Evolutionary conservation across 2,113 vertebrate genomes (phyloP).

Genomic region (Cololabis saira): DNA sequence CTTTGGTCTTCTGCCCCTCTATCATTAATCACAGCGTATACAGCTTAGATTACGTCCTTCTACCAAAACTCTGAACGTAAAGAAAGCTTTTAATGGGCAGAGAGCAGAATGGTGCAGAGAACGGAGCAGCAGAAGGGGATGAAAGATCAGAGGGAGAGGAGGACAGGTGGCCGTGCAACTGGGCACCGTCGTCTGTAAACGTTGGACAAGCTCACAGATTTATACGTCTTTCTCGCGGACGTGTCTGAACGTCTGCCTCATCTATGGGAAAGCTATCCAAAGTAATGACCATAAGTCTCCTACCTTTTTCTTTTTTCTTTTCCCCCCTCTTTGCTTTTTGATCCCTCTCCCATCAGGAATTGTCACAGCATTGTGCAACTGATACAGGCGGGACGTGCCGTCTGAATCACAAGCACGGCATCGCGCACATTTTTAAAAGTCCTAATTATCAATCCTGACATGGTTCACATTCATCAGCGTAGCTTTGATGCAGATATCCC

Average conservation of each 20-base stretch:
- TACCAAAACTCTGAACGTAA: constrained; percentile 22
- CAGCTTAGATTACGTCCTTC: constrained; percentile 12
- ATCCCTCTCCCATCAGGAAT: constrained; percentile 40
- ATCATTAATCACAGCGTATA: constrained; percentile 73
- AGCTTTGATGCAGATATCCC: neutral
- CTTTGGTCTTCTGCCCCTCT: constrained; percentile 59
- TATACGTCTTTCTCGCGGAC: constrained; percentile 54
- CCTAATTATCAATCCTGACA: constrained; percentile 13
- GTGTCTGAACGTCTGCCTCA: constrained; percentile 43
- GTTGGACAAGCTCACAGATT: constrained; percentile 62
- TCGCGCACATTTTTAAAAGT: constrained; percentile 16
- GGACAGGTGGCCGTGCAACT: constrained; percentile 74
- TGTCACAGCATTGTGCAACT: constrained; percentile 53
- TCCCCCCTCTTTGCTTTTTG: constrained; percentile 24
- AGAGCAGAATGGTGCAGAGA: neutral
- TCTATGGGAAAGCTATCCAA: constrained; percentile 52
- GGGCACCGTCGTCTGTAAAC: constrained; percentile 49
- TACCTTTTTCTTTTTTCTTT: neutral
- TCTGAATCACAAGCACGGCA: constrained; percentile 36
- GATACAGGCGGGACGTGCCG: constrained; percentile 40
- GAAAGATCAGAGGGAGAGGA: constrained; percentile 47
- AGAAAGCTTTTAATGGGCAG: constrained; percentile 2
- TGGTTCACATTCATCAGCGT: constrained; percentile 15
- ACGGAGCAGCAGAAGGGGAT: constrained; percentile 10
- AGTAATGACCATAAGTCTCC: constrained; percentile 44